Evolutionary conservation across 2,113 vertebrate species (phyloP).

Genomic region (Malurus alboscapulatus): DNA sequence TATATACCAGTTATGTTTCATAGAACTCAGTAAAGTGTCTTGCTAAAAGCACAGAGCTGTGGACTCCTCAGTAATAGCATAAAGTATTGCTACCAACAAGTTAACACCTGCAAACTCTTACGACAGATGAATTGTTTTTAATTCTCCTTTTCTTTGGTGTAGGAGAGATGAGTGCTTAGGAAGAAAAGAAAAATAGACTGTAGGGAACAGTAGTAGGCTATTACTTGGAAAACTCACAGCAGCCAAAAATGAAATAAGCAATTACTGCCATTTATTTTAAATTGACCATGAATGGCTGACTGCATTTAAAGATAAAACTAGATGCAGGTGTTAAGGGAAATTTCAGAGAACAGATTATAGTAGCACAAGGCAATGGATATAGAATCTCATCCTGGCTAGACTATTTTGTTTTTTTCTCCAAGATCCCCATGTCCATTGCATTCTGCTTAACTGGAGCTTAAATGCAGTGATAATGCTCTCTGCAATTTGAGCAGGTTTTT

Average conservation of each 20-base stretch:
- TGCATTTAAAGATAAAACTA: conserved; percentile 20
- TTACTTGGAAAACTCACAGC: not conserved
- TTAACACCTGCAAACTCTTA: not conserved
- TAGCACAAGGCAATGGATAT: not conserved
- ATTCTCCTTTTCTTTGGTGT: not conserved
- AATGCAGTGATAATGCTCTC: not conserved
- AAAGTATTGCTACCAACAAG: not conserved
- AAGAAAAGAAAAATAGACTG: not conserved
- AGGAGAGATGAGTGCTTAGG: not conserved
- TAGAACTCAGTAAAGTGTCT: not conserved
- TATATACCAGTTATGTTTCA: not conserved
- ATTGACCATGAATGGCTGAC: not conserved
- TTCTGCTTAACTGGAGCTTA: not conserved
- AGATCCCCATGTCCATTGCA: not conserved
- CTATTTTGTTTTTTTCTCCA: not conserved
- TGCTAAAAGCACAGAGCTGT: not conserved
- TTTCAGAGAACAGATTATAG: not conserved
- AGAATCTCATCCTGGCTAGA: not conserved
- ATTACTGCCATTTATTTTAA: conserved; percentile 38
- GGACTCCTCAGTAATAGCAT: not conserved
- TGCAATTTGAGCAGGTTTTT: not conserved
- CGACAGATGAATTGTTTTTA: not conserved
- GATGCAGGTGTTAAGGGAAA: not conserved
- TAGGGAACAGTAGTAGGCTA: not conserved
- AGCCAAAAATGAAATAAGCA: conserved; percentile 7